Evolutionary conservation across 1,140 invertebrate species (phyloP).

Genomic region (Ceratosolen fusciceps): DNA sequence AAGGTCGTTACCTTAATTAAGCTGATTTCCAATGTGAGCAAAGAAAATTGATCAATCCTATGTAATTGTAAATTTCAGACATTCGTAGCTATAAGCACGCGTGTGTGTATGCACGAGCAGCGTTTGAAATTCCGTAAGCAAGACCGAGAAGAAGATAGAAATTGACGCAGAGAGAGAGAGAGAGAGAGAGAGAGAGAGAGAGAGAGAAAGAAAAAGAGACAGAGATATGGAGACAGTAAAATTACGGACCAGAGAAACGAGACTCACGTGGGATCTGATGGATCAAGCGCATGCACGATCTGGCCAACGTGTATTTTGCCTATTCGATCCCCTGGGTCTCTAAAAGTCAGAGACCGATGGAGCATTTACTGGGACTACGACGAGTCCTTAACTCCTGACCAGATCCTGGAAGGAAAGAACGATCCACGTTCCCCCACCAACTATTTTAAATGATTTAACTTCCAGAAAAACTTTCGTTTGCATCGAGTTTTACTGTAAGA

Average conservation of each 20-base stretch:
- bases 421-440: neutral
- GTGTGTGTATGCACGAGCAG: neutral
- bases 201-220: neutral
- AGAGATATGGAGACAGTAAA: constrained; percentile 15
- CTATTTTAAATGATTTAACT: neutral
- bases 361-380: neutral
- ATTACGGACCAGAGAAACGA: constrained; percentile 29
- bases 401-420: neutral
- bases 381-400: too few species aligned
- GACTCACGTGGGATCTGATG: neutral
- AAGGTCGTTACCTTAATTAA: constrained; percentile 10
- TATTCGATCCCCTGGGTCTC: neutral
- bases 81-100: constrained; percentile 38
- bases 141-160: neutral
- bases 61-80: constrained; percentile 40
- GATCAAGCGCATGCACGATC: neutral
- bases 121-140: neutral
- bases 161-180: neutral
- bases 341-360: neutral
- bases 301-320: constrained; percentile 22
- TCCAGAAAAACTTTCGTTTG: neutral
- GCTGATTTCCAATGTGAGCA: neutral
- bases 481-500: too few species aligned
- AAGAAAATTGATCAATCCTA: constrained; percentile 41
- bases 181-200: neutral